Evolutionary conservation across 92 coral and sea anemone genomes (phyloP).

Genomic region (Galaxea fascicularis): DNA sequence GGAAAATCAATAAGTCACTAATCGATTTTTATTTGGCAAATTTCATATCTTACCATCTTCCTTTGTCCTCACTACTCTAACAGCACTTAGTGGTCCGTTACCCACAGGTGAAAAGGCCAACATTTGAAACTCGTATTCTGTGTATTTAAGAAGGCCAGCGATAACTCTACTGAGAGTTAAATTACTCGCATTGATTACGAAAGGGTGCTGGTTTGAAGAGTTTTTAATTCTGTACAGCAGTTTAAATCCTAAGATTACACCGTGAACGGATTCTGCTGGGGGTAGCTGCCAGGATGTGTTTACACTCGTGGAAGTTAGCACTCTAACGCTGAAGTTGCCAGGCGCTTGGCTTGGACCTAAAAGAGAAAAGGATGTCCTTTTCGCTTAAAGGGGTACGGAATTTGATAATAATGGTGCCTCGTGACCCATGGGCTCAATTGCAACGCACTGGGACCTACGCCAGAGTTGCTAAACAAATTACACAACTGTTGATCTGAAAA

Average conservation of each 20-base stretch:
- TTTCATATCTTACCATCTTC: neutral
- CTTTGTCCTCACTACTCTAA: neutral
- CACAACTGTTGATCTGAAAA: no score
- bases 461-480: no score
- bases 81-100: neutral
- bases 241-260: constrained; percentile 3
- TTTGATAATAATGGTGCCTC: neutral
- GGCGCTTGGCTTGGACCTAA: constrained; percentile 41
- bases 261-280: neutral
- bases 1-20: no score
- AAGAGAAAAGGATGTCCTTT: neutral
- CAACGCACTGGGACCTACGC: no score
- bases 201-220: neutral
- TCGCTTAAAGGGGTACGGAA: neutral
- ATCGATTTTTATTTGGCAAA: no score
- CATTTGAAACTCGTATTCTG: neutral
- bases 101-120: neutral
- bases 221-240: constrained; percentile 1
- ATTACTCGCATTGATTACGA: neutral
- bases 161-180: neutral
- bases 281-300: constrained; percentile 15
- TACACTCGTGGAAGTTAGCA: neutral
- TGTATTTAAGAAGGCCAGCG: neutral
- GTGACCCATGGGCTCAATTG: neutral
- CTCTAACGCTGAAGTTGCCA: constrained; percentile 14